phyloP scores from a whole-genome alignment of 2,888 invertebrate species.

The Coronaproctus castanopsis region DNA sequence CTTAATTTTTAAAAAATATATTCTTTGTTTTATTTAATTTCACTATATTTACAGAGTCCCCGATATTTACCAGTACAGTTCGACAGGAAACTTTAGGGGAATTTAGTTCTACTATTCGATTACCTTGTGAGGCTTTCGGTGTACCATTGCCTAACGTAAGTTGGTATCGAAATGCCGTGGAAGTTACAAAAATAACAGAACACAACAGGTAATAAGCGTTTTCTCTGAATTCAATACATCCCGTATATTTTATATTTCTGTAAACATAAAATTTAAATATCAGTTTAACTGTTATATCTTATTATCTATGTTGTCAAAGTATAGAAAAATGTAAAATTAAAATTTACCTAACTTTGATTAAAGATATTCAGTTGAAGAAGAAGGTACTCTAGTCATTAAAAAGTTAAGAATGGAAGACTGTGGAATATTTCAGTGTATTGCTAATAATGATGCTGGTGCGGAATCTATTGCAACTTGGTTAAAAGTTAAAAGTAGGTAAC shows the following conservation, averaged over 20 bases:
- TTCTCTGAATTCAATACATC: no score
- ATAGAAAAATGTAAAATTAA: no score
- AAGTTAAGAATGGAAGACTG: conserved; percentile 64
- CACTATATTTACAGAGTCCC: conserved; percentile 41
- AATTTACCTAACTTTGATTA: no score
- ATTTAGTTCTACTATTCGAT: conserved; percentile 53
- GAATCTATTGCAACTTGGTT: conserved; percentile 77
- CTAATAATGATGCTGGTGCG: conserved; percentile 75
- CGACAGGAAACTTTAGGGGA: conserved; percentile 65
- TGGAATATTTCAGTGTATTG: conserved; percentile 90
- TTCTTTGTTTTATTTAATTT: no score
- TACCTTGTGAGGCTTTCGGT: conserved; percentile 73
- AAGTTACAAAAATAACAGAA: conserved; percentile 18
- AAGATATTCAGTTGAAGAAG: conserved; percentile 59
- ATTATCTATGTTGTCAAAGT: no score
- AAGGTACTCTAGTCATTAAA: conserved; percentile 61
- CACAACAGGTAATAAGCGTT: conserved; percentile 19
- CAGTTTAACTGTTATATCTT: no score
- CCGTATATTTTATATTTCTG: no score
- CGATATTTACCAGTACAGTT: conserved; percentile 46
- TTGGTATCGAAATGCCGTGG: conserved; percentile 61
- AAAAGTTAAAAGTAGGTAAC: conserved; percentile 76
- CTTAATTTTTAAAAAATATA: no score
- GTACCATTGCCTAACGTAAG: conserved; percentile 65
- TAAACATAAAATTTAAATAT: no score